Evolutionary conservation across 1,140 invertebrate species (phyloP), one percentile per base, ranked within the genome.

Genomic region (Pygmarrhopalites habei): DNA sequence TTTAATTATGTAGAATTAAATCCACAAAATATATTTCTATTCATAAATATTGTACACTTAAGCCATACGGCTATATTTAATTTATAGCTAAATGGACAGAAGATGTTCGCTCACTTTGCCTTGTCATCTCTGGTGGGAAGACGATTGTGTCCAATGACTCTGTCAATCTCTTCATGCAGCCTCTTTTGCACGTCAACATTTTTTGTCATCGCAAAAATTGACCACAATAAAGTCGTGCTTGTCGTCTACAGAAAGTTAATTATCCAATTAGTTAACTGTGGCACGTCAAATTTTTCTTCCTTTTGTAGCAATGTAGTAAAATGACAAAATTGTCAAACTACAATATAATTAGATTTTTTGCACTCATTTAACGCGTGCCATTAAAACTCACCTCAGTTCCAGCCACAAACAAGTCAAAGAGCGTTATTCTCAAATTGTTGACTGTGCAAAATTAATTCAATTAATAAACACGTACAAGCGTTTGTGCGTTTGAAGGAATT

Each of bases 131-230:
- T 23, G 21, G 19, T 25, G 12, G 71, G 72, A 4, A 35, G 43
- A 12, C 71, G 63, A 12, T 72, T 67, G 28, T 26, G 23, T 2
- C 72, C 73, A 19, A 77, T 60, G 4, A 74, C 69, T 1, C 60
- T 41, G 58, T 76, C 73, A 19, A 77, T 68, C 63, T 77, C 76
- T 19, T 64, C 61, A 4, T 74, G 72, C 1, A 75, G 46, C 58
- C 65, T 65, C n/a, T 61, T 55, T 43, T 76, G 75, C 3, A 75
- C 65, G 14, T 75, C 71, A 2, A 72, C 73, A 64, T 73, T 57
- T 21, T 60, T 57, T 1, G 69, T 62, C 64, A 74, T 61, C 12
- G 66, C 65, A 4, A 75, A 49, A 17, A 75, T 19, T 0, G 65
- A 41, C 75, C 75, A 77, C 12, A 60, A 65, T 15, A 75, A 46